Evolutionary conservation across 2,113 vertebrate species (phyloP), one percentile per base, ranked within the genome.

Genomic region (Pitta sordida): DNA sequence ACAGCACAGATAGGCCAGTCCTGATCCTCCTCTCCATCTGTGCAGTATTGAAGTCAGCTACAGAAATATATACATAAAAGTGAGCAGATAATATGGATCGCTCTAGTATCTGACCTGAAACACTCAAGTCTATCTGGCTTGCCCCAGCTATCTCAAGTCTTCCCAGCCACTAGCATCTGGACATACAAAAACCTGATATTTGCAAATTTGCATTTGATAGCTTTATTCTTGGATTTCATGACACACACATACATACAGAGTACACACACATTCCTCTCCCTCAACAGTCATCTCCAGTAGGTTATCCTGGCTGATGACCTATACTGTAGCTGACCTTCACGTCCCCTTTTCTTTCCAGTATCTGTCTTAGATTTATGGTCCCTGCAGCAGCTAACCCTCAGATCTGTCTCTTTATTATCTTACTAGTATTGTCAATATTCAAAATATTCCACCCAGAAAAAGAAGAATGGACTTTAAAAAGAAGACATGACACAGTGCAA

Each of bases 211-310:
- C 46, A 58, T 56, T 1, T 58, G 7, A 15, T 59, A 22, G 6
- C 21, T 46, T 46, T 46, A 4, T 46, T 46, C 44, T 46, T 46
- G 44, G 44, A 46, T 46, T 46, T 46, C 37, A 24, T 71, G 56
- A 15, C 19, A 32, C 6, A 36, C 5, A 19, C 13, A n/a, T 9
- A n/a, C 8, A 36, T 0, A 2, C 17, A n/a, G 7, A 39, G 15
- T 4, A 39, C 11, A 36, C 18, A 59, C 18, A 26, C 8, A 5
- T 1, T 5, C 10, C 5, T 6, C 24, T 51, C 27, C 13, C 11
- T 17, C 27, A 53, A 52, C 7, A 49, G 0, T 44, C 64, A 34
- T 24, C 15, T 64, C 29, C 58, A 59, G n/a, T 46, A 73, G 6
- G 14, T 37, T 77, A 13, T 43, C 17, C n/a, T 44, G 32, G 46